Conservation (phyloP, 2,113 vertebrate genomes). For the Polypterus bichir region DNA sequence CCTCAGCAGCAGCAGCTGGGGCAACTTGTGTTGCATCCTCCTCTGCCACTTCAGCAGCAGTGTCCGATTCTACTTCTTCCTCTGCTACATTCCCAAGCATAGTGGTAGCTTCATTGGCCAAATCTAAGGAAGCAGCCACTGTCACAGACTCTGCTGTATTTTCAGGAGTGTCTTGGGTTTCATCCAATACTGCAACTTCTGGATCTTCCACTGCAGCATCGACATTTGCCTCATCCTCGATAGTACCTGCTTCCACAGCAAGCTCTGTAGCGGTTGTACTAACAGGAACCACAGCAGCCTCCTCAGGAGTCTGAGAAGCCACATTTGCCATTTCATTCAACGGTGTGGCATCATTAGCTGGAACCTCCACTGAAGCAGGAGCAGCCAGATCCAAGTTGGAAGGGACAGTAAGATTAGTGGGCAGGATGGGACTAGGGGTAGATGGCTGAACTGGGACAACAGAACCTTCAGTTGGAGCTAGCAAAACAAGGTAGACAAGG, state of each 20-base stretch:
- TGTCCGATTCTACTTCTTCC: background rate
- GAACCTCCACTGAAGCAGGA: constrained; percentile 10
- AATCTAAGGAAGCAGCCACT: background rate
- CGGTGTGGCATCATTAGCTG: background rate
- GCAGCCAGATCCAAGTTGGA: constrained; percentile 26
- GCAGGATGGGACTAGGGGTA: constrained; percentile 21
- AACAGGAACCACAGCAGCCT: constrained; percentile 1
- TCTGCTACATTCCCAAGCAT: constrained; percentile 13
- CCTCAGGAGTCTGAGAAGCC: constrained; percentile 7
- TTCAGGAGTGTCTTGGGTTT: no score
- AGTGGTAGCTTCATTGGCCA: constrained; percentile 15
- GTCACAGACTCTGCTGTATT: background rate
- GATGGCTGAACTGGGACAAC: constrained; percentile 25
- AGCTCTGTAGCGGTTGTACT: constrained; percentile 13
- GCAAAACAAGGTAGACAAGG: background rate
- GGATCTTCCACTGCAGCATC: background rate
- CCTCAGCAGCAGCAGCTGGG: constrained; percentile 13
- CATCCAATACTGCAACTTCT: no score
- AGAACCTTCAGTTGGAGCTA: constrained; percentile 16
- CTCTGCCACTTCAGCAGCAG: constrained; percentile 6
- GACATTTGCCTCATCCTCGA: background rate
- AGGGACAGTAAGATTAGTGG: constrained; percentile 21
- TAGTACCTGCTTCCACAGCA: background rate
- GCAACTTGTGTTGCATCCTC: background rate
- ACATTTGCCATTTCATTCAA: background rate